These are phyloP conservation scores for Orbicella faveolata DNA, from an alignment of 64 coral and sea anemone species.

Conservation along the genomic window DNA sequence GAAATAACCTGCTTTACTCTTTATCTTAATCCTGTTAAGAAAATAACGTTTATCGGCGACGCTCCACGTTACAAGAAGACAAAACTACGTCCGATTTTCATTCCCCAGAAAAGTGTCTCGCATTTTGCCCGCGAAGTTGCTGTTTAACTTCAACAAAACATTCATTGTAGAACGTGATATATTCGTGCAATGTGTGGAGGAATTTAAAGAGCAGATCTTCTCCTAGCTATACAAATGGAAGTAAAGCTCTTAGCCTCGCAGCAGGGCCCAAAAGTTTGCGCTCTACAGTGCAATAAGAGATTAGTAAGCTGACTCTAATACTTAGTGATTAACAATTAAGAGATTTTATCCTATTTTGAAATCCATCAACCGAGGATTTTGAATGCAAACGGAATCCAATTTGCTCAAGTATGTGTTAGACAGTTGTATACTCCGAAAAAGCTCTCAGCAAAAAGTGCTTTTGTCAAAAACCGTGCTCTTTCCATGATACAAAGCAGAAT, in stretches of 20 bases:
- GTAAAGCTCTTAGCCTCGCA: not conserved
- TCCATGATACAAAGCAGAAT: not conserved
- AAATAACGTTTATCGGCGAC: too few relatives aligned
- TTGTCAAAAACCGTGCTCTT: not conserved
- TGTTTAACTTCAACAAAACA: too few relatives aligned
- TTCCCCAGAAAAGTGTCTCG: too few relatives aligned
- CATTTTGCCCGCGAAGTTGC: too few relatives aligned
- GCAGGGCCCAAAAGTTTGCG: not conserved
- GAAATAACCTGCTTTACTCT: too few relatives aligned
- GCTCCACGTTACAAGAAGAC: too few relatives aligned
- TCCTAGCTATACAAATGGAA: not conserved
- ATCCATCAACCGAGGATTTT: not conserved
- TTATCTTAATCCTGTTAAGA: too few relatives aligned
- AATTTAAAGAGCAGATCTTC: not conserved
- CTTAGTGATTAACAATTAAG: not conserved
- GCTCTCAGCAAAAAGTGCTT: not conserved
- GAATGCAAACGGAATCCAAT: conserved; percentile 12
- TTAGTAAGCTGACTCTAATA: not conserved
- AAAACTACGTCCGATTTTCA: too few relatives aligned
- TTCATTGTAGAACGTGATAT: too few relatives aligned
- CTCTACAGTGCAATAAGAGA: not conserved
- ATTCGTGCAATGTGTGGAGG: too few relatives aligned
- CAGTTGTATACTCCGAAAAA: not conserved
- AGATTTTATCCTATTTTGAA: not conserved
- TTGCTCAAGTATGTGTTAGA: conserved; percentile 2